These are phyloP conservation scores for Geophilus truncorum DNA, from an alignment of 2,888 invertebrate species.

Conservation along the genomic window DNA sequence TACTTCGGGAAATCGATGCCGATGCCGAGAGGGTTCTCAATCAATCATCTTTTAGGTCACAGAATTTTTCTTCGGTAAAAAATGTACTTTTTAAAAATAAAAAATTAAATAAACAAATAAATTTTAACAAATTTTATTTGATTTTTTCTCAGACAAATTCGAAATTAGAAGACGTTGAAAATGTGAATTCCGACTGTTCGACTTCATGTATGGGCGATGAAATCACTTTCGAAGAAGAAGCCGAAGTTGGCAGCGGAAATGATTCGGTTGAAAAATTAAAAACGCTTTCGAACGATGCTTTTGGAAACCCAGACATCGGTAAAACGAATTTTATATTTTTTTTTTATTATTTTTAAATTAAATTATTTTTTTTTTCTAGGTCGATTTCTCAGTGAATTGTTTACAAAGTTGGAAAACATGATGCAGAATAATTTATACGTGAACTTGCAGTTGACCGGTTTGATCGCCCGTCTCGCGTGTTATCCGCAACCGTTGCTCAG, in stretches of 20 bases:
- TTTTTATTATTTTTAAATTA: neutral
- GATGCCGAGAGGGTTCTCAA: neutral
- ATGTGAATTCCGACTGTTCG: neutral
- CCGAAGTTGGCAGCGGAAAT: neutral
- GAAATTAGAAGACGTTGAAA: neutral
- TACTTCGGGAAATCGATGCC: neutral
- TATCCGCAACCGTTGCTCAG: constrained; percentile 84
- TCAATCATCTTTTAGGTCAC: neutral
- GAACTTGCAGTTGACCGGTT: constrained; percentile 80
- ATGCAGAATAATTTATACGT: constrained; percentile 76
- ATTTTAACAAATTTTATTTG: no score
- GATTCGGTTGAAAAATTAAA: neutral
- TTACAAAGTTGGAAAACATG: constrained; percentile 76
- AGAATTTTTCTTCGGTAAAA: neutral
- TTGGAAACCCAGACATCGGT: constrained; percentile 42
- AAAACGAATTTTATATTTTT: constrained; percentile 28
- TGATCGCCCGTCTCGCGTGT: constrained; percentile 76
- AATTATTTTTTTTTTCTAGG: constrained; percentile 50
- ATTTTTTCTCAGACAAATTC: neutral
- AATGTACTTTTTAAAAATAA: neutral
- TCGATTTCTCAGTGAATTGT: constrained; percentile 72
- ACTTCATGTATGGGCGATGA: neutral
- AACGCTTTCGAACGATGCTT: constrained; percentile 37
- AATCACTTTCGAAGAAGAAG: neutral
- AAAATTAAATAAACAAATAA: no score